Evolutionary conservation across 37 sponge, comb jelly and placozoan genomes (phyloP).

Genomic region (Theonella swinhoei): DNA sequence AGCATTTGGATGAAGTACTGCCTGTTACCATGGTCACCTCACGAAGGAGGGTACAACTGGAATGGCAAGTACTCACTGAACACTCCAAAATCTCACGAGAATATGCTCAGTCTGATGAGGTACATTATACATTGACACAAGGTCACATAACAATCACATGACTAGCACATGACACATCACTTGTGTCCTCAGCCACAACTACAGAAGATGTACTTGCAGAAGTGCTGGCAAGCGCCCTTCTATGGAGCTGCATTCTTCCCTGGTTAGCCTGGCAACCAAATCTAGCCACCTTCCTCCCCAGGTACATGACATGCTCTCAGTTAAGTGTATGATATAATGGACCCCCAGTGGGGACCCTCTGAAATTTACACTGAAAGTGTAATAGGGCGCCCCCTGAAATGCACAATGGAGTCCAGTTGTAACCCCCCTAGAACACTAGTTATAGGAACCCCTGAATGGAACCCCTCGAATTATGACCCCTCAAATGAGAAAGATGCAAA

Average conservation of each 20-base stretch:
- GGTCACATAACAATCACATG: slow-evolving; percentile 14
- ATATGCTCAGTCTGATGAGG: no score
- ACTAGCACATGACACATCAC: background rate
- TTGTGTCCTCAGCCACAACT: background rate
- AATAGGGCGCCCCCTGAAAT: no score
- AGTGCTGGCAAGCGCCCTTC: slow-evolving; percentile 83
- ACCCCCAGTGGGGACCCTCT: no score
- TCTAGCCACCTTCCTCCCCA: background rate
- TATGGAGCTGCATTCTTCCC: slow-evolving; percentile 78
- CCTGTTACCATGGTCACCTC: slow-evolving; percentile 34
- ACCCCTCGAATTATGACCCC: no score
- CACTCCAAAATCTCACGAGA: slow-evolving; percentile 47
- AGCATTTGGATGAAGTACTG: slow-evolving; percentile 25
- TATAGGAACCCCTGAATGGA: no score
- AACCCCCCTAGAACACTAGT: no score
- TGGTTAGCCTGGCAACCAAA: slow-evolving; percentile 24
- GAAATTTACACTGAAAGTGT: no score
- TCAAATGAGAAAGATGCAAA: no score
- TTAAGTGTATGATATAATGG: no score
- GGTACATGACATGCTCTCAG: no score
- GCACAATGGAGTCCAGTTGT: no score
- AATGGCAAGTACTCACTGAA: slow-evolving; percentile 40
- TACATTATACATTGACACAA: no score
- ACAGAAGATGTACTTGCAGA: slow-evolving; percentile 51
- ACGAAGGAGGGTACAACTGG: slow-evolving; percentile 38